Conservation (phyloP, 2,888 invertebrate species). For the Lutraria lutraria region DNA sequence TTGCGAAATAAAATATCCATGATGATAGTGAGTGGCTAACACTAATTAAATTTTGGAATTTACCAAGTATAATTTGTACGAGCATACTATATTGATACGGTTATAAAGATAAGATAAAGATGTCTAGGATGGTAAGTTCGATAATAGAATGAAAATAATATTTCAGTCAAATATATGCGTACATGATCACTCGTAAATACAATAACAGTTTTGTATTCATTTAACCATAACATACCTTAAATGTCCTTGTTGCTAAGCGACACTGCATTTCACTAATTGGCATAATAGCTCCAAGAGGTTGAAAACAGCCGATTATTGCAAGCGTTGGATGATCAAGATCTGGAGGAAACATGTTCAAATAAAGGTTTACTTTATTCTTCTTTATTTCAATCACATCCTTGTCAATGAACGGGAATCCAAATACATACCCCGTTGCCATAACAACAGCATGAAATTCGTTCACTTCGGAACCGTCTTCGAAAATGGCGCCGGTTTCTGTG, state of each 20-base stretch:
- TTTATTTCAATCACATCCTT: conserved; percentile 78
- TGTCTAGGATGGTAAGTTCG: too few relatives aligned
- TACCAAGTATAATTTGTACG: too few relatives aligned
- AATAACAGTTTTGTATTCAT: too few relatives aligned
- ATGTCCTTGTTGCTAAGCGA: conserved; percentile 86
- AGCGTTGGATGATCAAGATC: conserved; percentile 83
- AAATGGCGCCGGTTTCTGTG: conserved; percentile 81
- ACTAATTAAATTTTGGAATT: too few relatives aligned
- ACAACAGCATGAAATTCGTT: conserved; percentile 85
- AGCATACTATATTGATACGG: too few relatives aligned
- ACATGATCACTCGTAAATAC: too few relatives aligned
- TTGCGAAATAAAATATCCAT: too few relatives aligned
- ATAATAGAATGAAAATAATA: too few relatives aligned
- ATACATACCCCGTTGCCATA: conserved; percentile 86
- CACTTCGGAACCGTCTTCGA: conserved; percentile 81
- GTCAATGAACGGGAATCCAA: conserved; percentile 87
- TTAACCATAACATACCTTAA: conserved; percentile 76
- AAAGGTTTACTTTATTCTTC: conserved; percentile 84
- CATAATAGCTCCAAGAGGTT: conserved; percentile 87
- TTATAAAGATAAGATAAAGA: too few relatives aligned
- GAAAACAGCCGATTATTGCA: conserved; percentile 87
- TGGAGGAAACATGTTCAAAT: conserved; percentile 87
- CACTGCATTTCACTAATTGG: conserved; percentile 88
- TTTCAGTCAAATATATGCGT: too few relatives aligned
- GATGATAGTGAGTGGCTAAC: too few relatives aligned